A percentile compares a stretch with the other conserved stretches of the same genome.
Evolutionary conservation across 1,140 invertebrate genomes (phyloP).

Genomic region (Microplitis mediator): DNA sequence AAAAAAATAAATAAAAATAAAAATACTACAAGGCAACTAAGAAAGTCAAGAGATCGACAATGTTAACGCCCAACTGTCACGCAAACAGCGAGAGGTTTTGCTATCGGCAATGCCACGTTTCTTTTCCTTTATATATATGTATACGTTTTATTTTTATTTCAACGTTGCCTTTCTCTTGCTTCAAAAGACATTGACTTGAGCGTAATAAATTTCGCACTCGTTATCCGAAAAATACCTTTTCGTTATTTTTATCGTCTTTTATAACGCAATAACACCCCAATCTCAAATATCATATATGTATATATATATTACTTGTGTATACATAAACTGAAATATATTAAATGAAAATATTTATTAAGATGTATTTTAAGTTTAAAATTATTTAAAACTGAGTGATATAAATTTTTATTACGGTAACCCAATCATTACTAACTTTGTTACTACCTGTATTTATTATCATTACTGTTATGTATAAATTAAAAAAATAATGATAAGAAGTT

Average conservation of each 20-base stretch:
- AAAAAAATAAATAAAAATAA: background rate
- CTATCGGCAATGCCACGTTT: background rate
- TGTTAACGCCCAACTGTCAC: slow-evolving; percentile 34
- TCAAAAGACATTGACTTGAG: background rate
- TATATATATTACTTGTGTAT: no score
- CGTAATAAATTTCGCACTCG: slow-evolving; percentile 26
- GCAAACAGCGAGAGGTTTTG: slow-evolving; percentile 17
- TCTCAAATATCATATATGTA: no score
- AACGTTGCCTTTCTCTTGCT: slow-evolving; percentile 1
- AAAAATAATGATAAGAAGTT: no score
- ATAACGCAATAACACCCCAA: background rate
- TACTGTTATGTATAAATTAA: no score
- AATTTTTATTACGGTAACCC: background rate
- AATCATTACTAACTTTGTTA: no score
- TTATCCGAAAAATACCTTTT: slow-evolving; percentile 17
- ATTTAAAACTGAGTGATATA: background rate
- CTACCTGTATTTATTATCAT: no score
- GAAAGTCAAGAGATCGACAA: slow-evolving; percentile 22
- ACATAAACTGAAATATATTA: no score
- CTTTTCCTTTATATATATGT: background rate
- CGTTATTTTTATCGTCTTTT: background rate
- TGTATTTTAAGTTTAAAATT: no score
- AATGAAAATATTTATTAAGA: no score
- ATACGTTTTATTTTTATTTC: background rate
- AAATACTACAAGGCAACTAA: background rate